Conservation (phyloP, 2,113 vertebrate species). For the Peromyscus polionotus region DNA sequence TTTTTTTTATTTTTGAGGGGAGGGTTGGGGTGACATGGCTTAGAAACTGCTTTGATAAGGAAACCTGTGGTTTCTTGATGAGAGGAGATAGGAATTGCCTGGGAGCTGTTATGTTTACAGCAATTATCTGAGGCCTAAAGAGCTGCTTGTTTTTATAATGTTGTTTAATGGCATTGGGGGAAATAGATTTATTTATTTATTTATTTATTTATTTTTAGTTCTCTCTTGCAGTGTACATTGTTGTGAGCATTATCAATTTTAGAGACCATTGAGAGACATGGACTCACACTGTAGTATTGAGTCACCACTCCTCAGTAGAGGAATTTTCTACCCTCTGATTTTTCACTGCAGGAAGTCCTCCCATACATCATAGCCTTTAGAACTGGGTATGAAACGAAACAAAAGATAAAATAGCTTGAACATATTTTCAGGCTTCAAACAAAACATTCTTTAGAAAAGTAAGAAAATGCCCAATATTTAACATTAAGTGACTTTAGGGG, state of each 20-base stretch:
- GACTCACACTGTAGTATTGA: background rate
- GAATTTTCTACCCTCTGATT: constrained; percentile 15
- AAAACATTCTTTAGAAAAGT: constrained; percentile 67
- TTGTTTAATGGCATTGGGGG: constrained; percentile 10
- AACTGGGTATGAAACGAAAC: constrained; percentile 32
- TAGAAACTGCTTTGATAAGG: constrained; percentile 47
- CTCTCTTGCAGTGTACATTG: background rate
- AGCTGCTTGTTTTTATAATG: constrained; percentile 45
- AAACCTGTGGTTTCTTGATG: constrained; percentile 44
- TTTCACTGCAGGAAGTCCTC: constrained; percentile 38
- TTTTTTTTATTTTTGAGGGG: background rate
- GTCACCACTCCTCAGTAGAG: background rate
- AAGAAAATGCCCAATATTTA: constrained; percentile 75
- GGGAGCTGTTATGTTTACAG: constrained; percentile 47
- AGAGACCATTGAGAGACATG: constrained; percentile 8
- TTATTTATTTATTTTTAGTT: background rate
- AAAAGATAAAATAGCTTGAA: constrained; percentile 52
- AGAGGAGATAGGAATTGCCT: constrained; percentile 55
- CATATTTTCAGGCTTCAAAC: constrained; percentile 58
- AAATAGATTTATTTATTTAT: background rate
- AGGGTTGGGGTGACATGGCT: background rate
- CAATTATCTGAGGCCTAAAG: constrained; percentile 53
- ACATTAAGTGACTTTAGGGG: constrained; percentile 84
- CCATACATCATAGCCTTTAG: constrained; percentile 17
- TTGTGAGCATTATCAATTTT: constrained; percentile 51